These are phyloP conservation scores for Panthera tigris DNA, from an alignment of 2,113 vertebrate genomes.

Conservation along the genomic window DNA sequence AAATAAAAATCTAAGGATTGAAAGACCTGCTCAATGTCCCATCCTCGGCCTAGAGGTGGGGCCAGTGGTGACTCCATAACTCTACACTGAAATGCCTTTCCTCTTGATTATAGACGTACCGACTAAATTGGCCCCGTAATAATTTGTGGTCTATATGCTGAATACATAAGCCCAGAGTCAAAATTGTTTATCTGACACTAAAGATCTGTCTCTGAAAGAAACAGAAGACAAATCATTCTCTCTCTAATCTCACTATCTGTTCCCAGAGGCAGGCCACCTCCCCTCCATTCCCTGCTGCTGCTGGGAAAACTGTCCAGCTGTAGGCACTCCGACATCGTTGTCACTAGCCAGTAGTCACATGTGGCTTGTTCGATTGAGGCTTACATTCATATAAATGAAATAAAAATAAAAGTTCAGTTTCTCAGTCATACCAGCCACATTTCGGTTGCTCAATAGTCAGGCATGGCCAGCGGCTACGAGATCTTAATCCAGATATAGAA, in stretches of 20 bases:
- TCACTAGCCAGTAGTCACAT: not conserved
- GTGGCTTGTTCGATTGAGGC: not conserved
- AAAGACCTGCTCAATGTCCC: not conserved
- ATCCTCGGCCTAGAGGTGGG: not conserved
- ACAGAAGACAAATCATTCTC: not conserved
- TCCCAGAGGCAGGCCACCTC: not conserved
- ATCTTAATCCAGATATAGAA: not conserved
- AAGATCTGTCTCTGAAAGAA: not conserved
- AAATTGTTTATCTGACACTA: not conserved
- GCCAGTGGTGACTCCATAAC: not conserved
- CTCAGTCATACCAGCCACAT: not conserved
- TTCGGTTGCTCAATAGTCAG: not conserved
- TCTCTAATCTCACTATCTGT: not conserved
- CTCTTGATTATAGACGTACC: not conserved
- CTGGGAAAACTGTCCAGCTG: not conserved
- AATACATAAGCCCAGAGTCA: not conserved
- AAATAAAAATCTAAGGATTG: not conserved
- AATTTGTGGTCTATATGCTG: not conserved
- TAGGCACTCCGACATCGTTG: not conserved
- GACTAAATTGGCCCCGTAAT: not conserved
- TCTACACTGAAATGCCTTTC: not conserved
- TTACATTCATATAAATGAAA: not conserved
- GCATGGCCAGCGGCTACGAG: not conserved
- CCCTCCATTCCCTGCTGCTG: not conserved
- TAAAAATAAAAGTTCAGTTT: not conserved